Conservation (phyloP, 2,797 vertebrate species). For the Sardinella longiceps region DNA sequence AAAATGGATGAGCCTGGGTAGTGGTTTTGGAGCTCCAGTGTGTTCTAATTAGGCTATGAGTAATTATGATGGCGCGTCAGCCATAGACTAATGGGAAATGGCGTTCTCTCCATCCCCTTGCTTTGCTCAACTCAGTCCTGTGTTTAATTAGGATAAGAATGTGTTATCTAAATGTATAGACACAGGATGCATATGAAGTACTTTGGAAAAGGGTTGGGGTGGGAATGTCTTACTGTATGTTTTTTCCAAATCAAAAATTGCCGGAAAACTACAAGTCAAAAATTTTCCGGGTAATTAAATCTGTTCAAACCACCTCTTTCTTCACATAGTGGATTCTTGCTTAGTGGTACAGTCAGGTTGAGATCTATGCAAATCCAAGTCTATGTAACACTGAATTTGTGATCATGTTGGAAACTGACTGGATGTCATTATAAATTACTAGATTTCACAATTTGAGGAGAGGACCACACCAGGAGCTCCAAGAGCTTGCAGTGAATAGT, state of each 20-base stretch:
- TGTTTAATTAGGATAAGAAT: slow-evolving; percentile 15
- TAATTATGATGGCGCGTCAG: slow-evolving; percentile 59
- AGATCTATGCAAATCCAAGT: too few species aligned
- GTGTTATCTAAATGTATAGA: slow-evolving; percentile 13
- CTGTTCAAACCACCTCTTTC: neutral
- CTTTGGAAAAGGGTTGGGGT: neutral
- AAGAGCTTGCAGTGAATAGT: too few species aligned
- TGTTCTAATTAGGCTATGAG: slow-evolving; percentile 65
- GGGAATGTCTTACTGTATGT: neutral
- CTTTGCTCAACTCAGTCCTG: slow-evolving; percentile 16
- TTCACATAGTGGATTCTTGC: too few species aligned
- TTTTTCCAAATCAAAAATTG: neutral
- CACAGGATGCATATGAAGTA: neutral
- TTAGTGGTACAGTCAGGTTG: too few species aligned
- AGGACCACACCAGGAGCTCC: too few species aligned
- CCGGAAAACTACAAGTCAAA: neutral
- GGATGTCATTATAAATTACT: too few species aligned
- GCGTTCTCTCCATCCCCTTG: slow-evolving; percentile 5
- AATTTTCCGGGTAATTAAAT: neutral
- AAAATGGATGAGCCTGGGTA: slow-evolving; percentile 46
- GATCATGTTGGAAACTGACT: too few species aligned
- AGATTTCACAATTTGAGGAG: too few species aligned
- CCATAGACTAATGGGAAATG: slow-evolving; percentile 69
- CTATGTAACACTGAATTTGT: too few species aligned
- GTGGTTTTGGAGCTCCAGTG: slow-evolving; percentile 50